Evolutionary conservation across 2,888 invertebrate species (phyloP).

Genomic region (Coelopa pilipes): DNA sequence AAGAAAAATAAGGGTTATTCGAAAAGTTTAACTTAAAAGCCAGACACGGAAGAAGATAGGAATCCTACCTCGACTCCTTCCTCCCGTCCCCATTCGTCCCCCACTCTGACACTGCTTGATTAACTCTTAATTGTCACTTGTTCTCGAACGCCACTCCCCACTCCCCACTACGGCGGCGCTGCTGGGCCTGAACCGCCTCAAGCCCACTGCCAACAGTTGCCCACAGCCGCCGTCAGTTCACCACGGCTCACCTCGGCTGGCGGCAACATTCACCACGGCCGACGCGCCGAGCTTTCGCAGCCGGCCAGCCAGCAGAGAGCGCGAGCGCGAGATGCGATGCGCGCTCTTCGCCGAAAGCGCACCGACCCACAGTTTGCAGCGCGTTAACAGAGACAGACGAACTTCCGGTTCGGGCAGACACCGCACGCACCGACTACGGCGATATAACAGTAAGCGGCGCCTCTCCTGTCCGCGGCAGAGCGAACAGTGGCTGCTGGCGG

Average conservation of each 20-base stretch:
- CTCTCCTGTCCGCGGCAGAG: neutral
- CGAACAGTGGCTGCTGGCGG: slow-evolving; percentile 24
- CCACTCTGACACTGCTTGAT: too few species aligned
- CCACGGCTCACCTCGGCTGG: neutral
- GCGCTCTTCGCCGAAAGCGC: neutral
- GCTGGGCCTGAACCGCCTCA: neutral
- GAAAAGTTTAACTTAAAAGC: too few species aligned
- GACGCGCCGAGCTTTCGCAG: neutral
- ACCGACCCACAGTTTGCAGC: neutral
- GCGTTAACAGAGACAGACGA: neutral
- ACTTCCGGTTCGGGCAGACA: neutral
- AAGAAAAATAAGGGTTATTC: too few species aligned
- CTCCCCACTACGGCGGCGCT: too few species aligned
- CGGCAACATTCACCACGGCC: neutral
- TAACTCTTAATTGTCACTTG: too few species aligned
- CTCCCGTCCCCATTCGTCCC: too few species aligned
- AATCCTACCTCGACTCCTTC: too few species aligned
- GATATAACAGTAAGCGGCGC: neutral
- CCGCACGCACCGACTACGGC: neutral
- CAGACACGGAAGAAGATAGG: too few species aligned
- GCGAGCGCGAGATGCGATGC: neutral
- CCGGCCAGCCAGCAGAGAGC: neutral
- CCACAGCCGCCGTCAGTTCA: neutral
- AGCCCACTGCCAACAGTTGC: neutral
- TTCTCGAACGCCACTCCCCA: too few species aligned